Evolutionary conservation across 2,113 vertebrate genomes (phyloP).

Genomic region (Pimephales promelas): DNA sequence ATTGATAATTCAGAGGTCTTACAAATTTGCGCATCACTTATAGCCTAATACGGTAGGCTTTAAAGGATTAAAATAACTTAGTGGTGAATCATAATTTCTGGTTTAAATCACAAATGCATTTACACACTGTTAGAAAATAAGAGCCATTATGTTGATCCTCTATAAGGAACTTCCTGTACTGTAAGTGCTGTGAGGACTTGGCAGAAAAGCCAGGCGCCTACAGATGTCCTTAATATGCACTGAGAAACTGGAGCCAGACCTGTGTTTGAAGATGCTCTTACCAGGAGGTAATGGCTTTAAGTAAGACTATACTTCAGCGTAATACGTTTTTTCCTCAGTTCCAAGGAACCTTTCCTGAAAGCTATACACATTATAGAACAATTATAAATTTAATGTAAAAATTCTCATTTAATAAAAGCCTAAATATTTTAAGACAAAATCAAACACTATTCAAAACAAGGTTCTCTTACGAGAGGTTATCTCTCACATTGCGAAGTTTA

Average conservation of each 20-base stretch:
- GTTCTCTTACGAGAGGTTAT: too few relatives aligned
- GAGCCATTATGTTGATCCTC: background rate
- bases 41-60: background rate
- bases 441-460: background rate
- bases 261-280: slow-evolving; percentile 21
- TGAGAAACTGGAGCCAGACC: slow-evolving; percentile 33
- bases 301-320: slow-evolving; percentile 48
- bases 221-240: slow-evolving; percentile 30
- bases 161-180: slow-evolving; percentile 26
- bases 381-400: background rate
- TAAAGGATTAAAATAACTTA: background rate
- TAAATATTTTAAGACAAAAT: background rate
- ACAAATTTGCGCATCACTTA: background rate
- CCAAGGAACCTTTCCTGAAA: slow-evolving; percentile 6
- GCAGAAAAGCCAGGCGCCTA: background rate
- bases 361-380: background rate
- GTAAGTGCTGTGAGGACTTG: slow-evolving; percentile 20
- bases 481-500: too few relatives aligned
- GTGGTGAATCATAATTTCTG: background rate
- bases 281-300: slow-evolving; percentile 33
- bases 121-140: background rate
- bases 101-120: background rate
- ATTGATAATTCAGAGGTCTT: background rate
- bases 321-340: slow-evolving; percentile 27
- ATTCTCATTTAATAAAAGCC: background rate